A percentile compares a stretch with the other conserved stretches of the same genome.
Conservation (phyloP, 1,140 invertebrate species). For the Bactericera cockerelli region DNA sequence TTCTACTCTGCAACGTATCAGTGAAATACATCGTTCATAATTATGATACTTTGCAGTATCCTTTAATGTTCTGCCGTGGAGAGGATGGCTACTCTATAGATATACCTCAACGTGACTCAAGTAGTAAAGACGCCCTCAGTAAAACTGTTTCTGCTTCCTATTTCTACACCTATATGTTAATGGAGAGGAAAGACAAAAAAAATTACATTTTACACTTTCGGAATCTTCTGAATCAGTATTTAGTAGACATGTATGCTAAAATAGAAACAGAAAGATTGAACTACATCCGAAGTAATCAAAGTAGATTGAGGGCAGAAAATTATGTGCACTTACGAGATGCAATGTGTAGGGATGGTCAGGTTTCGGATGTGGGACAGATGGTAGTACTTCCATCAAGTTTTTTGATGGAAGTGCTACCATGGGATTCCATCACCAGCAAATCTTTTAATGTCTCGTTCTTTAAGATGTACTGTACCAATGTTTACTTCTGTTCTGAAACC, state of each 20-base stretch:
- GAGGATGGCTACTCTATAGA: too few species aligned
- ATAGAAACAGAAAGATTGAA: conserved; percentile 31
- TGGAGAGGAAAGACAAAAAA: conserved; percentile 24
- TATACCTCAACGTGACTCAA: too few species aligned
- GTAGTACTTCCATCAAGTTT: conserved; percentile 6
- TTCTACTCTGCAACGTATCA: conserved; percentile 26
- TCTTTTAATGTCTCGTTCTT: too few species aligned
- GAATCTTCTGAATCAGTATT: conserved; percentile 29
- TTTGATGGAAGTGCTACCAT: too few species aligned
- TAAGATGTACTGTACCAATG: too few species aligned
- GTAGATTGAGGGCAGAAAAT: conserved; percentile 30
- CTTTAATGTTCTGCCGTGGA: too few species aligned
- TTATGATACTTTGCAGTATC: conserved; percentile 35
- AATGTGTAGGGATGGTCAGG: conserved; percentile 9
- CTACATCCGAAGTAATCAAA: conserved; percentile 31
- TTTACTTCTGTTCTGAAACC: too few species aligned
- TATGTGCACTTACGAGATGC: conserved; percentile 31
- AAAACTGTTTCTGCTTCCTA: conserved; percentile 25
- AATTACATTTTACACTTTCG: too few species aligned
- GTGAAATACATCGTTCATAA: conserved; percentile 31
- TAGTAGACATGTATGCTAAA: conserved; percentile 34
- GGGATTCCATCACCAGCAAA: too few species aligned
- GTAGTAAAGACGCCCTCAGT: too few species aligned
- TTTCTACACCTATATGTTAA: conserved; percentile 25
- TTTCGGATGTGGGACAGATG: conserved; percentile 12